Conservation (phyloP, 1,140 invertebrate species). For the Campoletis sonorensis region DNA sequence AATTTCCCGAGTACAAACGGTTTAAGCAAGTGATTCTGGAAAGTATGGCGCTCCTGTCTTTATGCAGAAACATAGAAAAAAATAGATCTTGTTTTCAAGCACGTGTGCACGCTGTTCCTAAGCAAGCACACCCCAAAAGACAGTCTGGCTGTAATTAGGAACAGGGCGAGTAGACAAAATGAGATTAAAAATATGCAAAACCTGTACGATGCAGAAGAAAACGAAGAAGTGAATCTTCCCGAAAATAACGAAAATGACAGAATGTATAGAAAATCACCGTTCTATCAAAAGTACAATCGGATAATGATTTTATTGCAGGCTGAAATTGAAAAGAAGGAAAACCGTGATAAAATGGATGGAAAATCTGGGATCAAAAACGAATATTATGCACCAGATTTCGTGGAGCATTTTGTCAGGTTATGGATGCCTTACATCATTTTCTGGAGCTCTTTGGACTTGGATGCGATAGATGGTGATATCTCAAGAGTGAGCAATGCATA, state of each 20-base stretch:
- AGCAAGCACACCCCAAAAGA: too few species aligned
- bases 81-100: neutral
- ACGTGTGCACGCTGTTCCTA: neutral
- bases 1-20: neutral
- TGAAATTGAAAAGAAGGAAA: neutral
- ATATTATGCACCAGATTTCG: conserved; percentile 43
- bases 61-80: neutral
- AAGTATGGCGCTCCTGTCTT: neutral
- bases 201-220: too few species aligned
- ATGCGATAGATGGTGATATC: conserved; percentile 29
- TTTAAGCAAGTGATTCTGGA: neutral
- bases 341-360: neutral
- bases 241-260: neutral
- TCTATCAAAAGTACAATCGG: neutral
- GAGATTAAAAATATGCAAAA: too few species aligned
- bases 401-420: conserved; percentile 14
- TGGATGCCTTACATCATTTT: conserved; percentile 44
- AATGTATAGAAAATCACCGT: neutral
- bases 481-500: conserved; percentile 47
- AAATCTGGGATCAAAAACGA: neutral
- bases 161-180: too few species aligned
- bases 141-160: too few species aligned
- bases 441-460: conserved; percentile 38
- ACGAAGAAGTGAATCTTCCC: too few species aligned
- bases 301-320: neutral